Evolutionary conservation across 2,797 vertebrate genomes (phyloP).

Genomic region (Macropodus opercularis): DNA sequence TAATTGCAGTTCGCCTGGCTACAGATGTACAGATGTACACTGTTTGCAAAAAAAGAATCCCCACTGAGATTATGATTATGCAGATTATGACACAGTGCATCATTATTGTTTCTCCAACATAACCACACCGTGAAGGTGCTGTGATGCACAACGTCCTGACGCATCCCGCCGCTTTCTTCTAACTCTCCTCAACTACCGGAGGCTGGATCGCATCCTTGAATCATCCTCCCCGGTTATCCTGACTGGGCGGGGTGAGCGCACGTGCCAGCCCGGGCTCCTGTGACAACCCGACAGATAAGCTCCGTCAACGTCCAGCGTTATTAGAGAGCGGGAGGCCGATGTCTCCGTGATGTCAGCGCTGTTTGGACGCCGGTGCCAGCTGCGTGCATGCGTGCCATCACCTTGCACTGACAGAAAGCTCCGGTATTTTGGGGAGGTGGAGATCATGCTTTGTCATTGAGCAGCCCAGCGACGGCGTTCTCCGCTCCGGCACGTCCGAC

Average conservation of each 20-base stretch:
- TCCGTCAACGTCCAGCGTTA: conserved; percentile 87
- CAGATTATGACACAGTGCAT: background rate
- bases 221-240: conserved; percentile 58
- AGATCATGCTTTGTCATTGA: conserved; percentile 83
- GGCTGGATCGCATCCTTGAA: conserved; percentile 47
- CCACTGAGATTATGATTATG: background rate
- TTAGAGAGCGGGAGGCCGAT: conserved; percentile 81
- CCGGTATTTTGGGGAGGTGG: conserved; percentile 67
- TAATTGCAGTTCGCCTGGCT: too few species aligned
- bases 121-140: too few species aligned
- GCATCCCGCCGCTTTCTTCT: background rate
- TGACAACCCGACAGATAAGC: conserved; percentile 89
- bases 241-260: conserved; percentile 83
- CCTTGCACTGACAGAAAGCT: conserved; percentile 67
- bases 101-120: background rate
- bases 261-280: conserved; percentile 87
- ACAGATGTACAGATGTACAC: too few species aligned
- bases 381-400: conserved; percentile 67
- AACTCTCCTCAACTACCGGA: conserved; percentile 15
- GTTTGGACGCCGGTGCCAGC: conserved; percentile 76
- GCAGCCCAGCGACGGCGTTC: conserved; percentile 68
- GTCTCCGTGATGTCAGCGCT: conserved; percentile 84
- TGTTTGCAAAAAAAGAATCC: background rate
- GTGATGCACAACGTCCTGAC: too few species aligned
- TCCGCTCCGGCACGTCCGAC: conserved; percentile 77